Conservation (phyloP, 2,113 vertebrate genomes). For the Alligator mississippiensis region DNA sequence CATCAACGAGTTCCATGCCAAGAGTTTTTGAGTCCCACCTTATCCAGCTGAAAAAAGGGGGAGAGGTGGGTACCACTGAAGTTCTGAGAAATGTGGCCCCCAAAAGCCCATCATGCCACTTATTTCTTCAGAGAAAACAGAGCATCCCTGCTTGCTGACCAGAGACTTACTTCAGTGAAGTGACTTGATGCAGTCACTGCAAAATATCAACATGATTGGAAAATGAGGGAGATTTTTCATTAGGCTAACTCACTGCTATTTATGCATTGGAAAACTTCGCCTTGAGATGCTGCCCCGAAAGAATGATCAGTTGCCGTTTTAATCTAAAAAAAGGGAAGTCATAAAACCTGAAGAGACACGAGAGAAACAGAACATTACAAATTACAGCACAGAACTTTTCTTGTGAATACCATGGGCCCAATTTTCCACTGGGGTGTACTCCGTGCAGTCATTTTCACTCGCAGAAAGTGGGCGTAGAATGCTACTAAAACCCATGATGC, state of each 20-base stretch:
- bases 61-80: neutral
- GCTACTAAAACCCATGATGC: rapidly evolving
- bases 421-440: neutral
- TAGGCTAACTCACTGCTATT: neutral
- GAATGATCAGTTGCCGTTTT: neutral
- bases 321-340: neutral
- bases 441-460: neutral
- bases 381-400: neutral
- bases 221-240: no score
- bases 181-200: no score
- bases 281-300: neutral
- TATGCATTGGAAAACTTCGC: neutral
- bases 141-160: neutral
- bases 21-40: neutral
- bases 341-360: neutral
- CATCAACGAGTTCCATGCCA: neutral
- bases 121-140: neutral
- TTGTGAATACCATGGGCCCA: neutral
- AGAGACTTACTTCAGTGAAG: neutral
- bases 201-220: no score
- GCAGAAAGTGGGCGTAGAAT: neutral
- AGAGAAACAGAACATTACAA: neutral
- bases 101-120: neutral
- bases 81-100: neutral
- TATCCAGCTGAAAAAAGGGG: rapidly evolving